A percentile compares a stretch with the other conserved stretches of the same genome.
Evolutionary conservation across 2,888 invertebrate species (phyloP).

Genomic region (Agrotis ipsilon): DNA sequence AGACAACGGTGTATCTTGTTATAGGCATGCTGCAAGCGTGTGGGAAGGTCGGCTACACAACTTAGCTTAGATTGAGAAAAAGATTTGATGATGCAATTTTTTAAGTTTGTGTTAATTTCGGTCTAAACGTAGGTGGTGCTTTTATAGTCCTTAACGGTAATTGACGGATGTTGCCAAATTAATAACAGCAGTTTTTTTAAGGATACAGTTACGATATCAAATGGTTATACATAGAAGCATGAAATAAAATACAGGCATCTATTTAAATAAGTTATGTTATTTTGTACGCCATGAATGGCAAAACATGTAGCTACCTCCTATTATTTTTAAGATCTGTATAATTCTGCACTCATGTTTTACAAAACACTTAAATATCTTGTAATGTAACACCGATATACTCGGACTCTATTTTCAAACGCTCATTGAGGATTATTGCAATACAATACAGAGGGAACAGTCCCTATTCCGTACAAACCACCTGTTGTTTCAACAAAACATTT

Average conservation of each 20-base stretch:
- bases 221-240: background rate
- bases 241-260: background rate
- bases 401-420: background rate
- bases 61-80: background rate
- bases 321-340: too few relatives aligned
- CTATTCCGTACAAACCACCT: slow-evolving; percentile 45
- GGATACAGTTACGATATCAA: background rate
- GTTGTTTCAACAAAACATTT: slow-evolving; percentile 43
- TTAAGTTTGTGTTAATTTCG: background rate
- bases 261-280: background rate
- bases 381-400: background rate
- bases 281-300: too few relatives aligned
- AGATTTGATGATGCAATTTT: background rate
- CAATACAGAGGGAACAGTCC: background rate
- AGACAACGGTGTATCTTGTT: slow-evolving; percentile 55
- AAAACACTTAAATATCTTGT: too few relatives aligned
- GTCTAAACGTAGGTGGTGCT: background rate
- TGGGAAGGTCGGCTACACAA: slow-evolving; percentile 37
- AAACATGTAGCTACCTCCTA: too few relatives aligned
- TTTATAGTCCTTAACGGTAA: background rate
- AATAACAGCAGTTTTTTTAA: background rate
- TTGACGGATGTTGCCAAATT: background rate
- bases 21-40: slow-evolving; percentile 44
- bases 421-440: background rate
- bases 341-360: too few relatives aligned